Conservation (phyloP, 1,140 invertebrate genomes). For the Ephestia elutella region DNA sequence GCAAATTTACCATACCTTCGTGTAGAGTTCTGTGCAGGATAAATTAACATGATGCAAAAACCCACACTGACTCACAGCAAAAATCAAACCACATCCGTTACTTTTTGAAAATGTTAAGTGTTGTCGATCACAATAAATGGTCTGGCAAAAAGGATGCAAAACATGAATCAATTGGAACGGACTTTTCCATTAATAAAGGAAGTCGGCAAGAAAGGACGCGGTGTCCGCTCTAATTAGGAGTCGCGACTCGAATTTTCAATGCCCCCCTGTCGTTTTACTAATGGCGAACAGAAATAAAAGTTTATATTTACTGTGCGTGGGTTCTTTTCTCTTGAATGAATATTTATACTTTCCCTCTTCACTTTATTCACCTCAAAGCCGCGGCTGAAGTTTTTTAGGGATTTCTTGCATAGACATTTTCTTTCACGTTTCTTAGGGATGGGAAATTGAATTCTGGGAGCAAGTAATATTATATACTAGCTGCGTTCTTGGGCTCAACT, state of each 20-base stretch:
- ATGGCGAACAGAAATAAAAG: conserved; percentile 67
- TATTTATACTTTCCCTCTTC: conserved; percentile 61
- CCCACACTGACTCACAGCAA: neutral
- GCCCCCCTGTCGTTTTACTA: conserved; percentile 42
- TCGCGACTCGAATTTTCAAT: conserved; percentile 67
- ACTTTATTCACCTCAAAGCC: conserved; percentile 59
- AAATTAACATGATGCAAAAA: no score
- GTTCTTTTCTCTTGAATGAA: conserved; percentile 56
- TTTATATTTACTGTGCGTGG: conserved; percentile 70
- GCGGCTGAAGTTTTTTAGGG: conserved; percentile 47
- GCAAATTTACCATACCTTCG: neutral
- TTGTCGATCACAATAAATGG: neutral
- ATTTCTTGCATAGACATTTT: conserved; percentile 53
- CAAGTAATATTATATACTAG: no score
- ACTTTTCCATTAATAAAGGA: conserved; percentile 65
- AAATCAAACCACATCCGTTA: neutral
- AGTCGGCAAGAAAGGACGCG: conserved; percentile 44
- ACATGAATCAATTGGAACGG: conserved; percentile 61
- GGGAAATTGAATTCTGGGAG: no score
- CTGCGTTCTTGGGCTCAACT: no score
- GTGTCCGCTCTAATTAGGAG: conserved; percentile 69
- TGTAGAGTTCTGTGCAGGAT: no score
- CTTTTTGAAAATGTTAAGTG: neutral
- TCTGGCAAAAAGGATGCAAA: conserved; percentile 37
- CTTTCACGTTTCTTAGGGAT: conserved; percentile 14